Evolutionary conservation across 2,888 invertebrate species (phyloP).

Genomic region (Endomychus coccineus): DNA sequence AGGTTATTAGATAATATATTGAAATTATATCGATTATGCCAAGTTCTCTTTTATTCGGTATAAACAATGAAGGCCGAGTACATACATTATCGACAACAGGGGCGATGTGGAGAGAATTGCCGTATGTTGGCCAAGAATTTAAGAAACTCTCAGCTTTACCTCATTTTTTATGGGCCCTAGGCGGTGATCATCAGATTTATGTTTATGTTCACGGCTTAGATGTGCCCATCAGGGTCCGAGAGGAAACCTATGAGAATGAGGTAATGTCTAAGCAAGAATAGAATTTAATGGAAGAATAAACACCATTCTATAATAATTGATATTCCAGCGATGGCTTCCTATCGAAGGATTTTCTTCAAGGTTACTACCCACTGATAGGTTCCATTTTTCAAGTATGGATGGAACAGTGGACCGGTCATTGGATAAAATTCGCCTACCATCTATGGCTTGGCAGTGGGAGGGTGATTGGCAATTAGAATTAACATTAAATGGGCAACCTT

Average conservation of each 20-base stretch:
- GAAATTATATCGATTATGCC: constrained; percentile 9
- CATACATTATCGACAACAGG: constrained; percentile 76
- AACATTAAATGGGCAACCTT: constrained; percentile 74
- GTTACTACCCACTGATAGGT: constrained; percentile 81
- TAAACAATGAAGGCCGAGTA: constrained; percentile 83
- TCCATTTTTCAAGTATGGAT: constrained; percentile 77
- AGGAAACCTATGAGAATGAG: constrained; percentile 89
- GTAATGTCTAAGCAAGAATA: constrained; percentile 44
- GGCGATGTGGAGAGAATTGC: constrained; percentile 78
- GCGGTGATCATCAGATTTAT: constrained; percentile 88
- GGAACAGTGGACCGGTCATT: constrained; percentile 72
- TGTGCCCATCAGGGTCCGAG: constrained; percentile 82
- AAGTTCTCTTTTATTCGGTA: constrained; percentile 60
- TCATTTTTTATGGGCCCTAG: constrained; percentile 86
- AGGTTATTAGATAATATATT: background rate
- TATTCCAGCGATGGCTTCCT: constrained; percentile 74
- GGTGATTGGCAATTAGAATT: constrained; percentile 86
- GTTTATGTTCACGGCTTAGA: constrained; percentile 85
- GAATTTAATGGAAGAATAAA: too few species aligned
- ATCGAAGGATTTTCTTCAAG: constrained; percentile 79
- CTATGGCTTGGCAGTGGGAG: constrained; percentile 96
- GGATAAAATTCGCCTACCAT: constrained; percentile 77
- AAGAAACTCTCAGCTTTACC: constrained; percentile 81
- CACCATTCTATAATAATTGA: background rate
- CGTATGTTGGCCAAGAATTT: constrained; percentile 79